Percentiles rank a stretch among this genome's conserved stretches.
These are phyloP conservation scores for Styela clava DNA, from an alignment of 23 tunicate genomes.

Conservation along the genomic window DNA sequence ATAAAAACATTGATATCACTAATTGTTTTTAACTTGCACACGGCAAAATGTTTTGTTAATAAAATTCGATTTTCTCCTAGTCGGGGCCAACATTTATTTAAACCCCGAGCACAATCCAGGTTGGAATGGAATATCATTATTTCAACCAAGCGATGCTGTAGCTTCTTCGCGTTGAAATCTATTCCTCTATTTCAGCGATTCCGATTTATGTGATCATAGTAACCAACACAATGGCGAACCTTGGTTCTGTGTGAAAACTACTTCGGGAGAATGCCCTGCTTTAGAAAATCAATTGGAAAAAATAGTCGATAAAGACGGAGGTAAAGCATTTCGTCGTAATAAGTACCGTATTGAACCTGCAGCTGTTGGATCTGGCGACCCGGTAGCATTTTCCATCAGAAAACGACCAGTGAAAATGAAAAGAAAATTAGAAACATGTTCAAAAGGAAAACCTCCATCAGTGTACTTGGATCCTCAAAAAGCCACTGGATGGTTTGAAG, in stretches of 20 bases:
- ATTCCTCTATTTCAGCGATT: not conserved
- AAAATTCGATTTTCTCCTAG: no score
- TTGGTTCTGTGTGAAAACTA: constrained; percentile 30
- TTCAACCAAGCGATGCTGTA: no score
- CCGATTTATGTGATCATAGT: constrained; percentile 21
- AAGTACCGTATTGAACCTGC: not conserved
- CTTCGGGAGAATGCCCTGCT: constrained; percentile 32
- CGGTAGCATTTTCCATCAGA: not conserved
- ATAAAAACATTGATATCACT: no score
- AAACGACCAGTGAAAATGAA: not conserved
- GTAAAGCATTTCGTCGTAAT: not conserved
- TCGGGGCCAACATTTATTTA: no score
- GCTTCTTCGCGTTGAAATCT: no score
- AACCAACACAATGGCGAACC: constrained; percentile 36
- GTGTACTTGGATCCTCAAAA: not conserved
- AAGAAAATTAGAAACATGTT: not conserved
- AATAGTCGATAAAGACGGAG: not conserved
- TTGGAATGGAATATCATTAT: no score
- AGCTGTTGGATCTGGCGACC: not conserved
- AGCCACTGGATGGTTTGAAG: not conserved
- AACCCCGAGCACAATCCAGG: no score
- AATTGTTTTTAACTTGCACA: no score
- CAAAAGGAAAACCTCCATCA: no score
- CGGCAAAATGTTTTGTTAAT: no score
- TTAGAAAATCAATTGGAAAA: not conserved